These are phyloP conservation scores for Drosophila nigricruria DNA, from an alignment of 2,888 invertebrate genomes.

Conservation along the genomic window DNA sequence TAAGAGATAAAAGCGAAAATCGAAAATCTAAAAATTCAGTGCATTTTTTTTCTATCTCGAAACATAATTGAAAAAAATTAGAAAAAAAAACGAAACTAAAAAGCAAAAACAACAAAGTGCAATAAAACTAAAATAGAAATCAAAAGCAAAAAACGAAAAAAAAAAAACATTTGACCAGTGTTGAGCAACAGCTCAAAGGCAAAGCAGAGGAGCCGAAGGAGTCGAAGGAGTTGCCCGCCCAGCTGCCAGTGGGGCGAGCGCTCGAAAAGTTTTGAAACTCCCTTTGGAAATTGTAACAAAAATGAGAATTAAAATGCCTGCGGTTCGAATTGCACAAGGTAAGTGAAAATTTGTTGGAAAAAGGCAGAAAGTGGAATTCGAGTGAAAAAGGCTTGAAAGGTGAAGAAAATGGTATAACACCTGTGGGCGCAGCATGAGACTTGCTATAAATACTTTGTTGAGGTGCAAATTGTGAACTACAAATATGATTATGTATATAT, in stretches of 20 bases:
- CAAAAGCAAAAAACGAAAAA: conserved; percentile 13
- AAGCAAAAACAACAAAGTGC: conserved; percentile 42
- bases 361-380: not conserved
- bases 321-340: conserved; percentile 98
- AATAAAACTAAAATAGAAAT: conserved; percentile 35
- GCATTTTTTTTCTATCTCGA: conserved; percentile 27
- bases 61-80: conserved; percentile 16
- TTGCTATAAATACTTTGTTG: not conserved
- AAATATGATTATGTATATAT: not conserved
- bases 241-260: conserved; percentile 59
- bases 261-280: conserved; percentile 62
- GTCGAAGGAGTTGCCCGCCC: conserved; percentile 61
- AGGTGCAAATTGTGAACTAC: not conserved
- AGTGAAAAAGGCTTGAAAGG: not conserved
- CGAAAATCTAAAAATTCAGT: conserved; percentile 22
- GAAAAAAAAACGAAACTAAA: not conserved
- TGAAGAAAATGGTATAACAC: not conserved
- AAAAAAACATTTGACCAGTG: conserved; percentile 47
- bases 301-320: conserved; percentile 99
- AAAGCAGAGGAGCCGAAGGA: conserved; percentile 20
- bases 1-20: conserved; percentile 9
- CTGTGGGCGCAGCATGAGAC: not conserved
- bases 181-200: conserved; percentile 21
- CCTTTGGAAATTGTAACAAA: conserved; percentile 85
- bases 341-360: conserved; percentile 84